These are phyloP conservation scores for Hyposoter didymator DNA, from an alignment of 2,888 invertebrate species.

Conservation along the genomic window DNA sequence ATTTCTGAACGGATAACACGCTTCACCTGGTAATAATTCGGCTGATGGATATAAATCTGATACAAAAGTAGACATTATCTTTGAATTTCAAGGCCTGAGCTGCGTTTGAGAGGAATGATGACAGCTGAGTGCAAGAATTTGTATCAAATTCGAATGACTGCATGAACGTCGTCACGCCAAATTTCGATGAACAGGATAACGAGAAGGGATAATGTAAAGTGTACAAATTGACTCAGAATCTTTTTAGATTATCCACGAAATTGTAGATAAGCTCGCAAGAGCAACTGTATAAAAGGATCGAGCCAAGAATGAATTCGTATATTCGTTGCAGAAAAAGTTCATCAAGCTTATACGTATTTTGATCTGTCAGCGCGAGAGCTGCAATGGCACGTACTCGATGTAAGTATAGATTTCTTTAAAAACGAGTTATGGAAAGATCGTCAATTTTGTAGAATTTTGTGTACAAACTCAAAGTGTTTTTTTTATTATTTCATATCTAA, in stretches of 20 bases:
- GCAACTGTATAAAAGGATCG: constrained; percentile 38
- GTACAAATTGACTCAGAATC: constrained; percentile 3
- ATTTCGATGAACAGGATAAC: not conserved
- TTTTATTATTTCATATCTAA: not conserved
- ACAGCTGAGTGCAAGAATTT: not conserved
- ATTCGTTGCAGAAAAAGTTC: not conserved
- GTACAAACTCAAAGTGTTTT: not conserved
- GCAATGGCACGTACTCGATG: constrained; percentile 27
- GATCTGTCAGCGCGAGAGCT: not conserved
- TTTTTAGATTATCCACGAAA: not conserved
- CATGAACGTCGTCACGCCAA: not conserved
- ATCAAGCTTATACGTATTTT: not conserved
- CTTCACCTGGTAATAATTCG: too few relatives aligned
- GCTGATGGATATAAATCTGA: too few relatives aligned
- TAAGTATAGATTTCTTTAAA: constrained; percentile 25
- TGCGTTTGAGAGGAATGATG: not conserved
- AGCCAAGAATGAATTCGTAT: not conserved
- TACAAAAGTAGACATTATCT: not conserved
- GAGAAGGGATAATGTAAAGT: not conserved
- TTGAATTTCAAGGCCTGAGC: not conserved
- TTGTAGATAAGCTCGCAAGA: constrained; percentile 21
- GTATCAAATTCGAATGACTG: not conserved
- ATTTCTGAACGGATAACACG: too few relatives aligned
- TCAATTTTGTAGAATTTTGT: not conserved
- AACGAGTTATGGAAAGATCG: not conserved